Percentiles rank a stretch among this genome's conserved stretches.
Conservation (phyloP, 2,888 invertebrate species). For the Parasteatoda lunata region DNA sequence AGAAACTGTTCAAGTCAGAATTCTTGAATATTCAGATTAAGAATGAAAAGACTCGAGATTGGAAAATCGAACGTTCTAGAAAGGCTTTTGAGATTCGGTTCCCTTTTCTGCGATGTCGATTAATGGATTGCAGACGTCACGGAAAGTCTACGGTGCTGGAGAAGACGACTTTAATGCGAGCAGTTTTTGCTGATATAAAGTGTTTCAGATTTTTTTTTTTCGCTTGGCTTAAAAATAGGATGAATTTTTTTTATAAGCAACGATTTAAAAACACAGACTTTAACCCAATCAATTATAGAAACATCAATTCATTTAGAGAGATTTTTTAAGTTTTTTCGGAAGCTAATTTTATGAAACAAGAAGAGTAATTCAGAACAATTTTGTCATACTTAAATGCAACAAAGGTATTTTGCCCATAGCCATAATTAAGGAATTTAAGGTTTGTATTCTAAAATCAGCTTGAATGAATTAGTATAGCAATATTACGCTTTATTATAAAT, state of each 20-base stretch:
- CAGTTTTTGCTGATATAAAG: slow-evolving; percentile 19
- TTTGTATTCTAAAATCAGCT: too few relatives aligned
- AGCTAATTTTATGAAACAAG: too few relatives aligned
- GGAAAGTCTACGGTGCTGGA: slow-evolving; percentile 24
- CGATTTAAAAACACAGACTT: too few relatives aligned
- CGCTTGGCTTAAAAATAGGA: slow-evolving; percentile 7
- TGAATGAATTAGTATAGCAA: too few relatives aligned
- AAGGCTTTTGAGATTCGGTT: slow-evolving; percentile 53
- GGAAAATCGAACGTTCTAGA: slow-evolving; percentile 56
- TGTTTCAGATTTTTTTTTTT: slow-evolving; percentile 28
- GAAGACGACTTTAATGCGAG: slow-evolving; percentile 27
- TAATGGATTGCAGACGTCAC: slow-evolving; percentile 39
- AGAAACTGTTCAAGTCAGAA: slow-evolving; percentile 16
- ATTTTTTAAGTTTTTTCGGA: too few relatives aligned
- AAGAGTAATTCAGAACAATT: too few relatives aligned
- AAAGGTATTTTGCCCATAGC: too few relatives aligned
- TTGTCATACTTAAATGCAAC: too few relatives aligned
- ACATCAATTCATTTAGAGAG: too few relatives aligned
- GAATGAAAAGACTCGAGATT: slow-evolving; percentile 43
- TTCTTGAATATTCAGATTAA: slow-evolving; percentile 52
- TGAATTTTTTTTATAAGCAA: not conserved
- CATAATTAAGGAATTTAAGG: too few relatives aligned
- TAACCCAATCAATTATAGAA: too few relatives aligned
- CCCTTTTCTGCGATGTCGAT: slow-evolving; percentile 30
- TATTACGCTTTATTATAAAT: too few relatives aligned